Evolutionary conservation across 1,140 invertebrate species (phyloP).

Genomic region (Armadillidium nasatum): DNA sequence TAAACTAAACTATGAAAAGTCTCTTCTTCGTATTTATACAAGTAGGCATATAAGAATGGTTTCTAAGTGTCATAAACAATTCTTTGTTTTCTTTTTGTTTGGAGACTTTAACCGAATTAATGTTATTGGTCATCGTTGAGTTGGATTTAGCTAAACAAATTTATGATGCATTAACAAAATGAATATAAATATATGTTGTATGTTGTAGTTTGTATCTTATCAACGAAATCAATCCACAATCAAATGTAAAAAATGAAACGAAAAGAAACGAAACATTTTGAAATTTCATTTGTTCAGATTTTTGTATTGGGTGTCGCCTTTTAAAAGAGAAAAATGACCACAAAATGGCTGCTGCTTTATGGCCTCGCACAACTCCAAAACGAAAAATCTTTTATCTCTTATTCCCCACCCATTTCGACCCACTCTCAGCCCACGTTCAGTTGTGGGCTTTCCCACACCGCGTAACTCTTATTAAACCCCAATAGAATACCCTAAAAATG

Average conservation of each 20-base stretch:
- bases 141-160: background rate
- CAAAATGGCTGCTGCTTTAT: constrained; percentile 1
- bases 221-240: background rate
- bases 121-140: background rate
- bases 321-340: background rate
- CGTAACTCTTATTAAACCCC: background rate
- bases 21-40: no score
- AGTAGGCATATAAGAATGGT: no score
- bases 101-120: background rate
- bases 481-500: background rate
- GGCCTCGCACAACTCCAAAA: background rate
- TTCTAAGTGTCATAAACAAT: background rate
- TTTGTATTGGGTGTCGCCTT: background rate
- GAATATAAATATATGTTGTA: background rate
- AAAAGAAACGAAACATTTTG: background rate
- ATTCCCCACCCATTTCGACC: constrained; percentile 10
- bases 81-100: background rate
- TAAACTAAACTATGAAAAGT: no score
- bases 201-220: background rate
- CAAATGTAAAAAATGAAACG: background rate
- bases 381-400: background rate
- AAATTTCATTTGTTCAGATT: background rate
- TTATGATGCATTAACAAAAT: background rate
- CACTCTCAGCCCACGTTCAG: constrained; percentile 1
- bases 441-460: constrained; percentile 6